Percentiles rank a stretch among this genome's conserved stretches.
These are phyloP conservation scores for Synodontis membranacea DNA, from an alignment of 2,113 vertebrate species.

Conservation along the genomic window DNA sequence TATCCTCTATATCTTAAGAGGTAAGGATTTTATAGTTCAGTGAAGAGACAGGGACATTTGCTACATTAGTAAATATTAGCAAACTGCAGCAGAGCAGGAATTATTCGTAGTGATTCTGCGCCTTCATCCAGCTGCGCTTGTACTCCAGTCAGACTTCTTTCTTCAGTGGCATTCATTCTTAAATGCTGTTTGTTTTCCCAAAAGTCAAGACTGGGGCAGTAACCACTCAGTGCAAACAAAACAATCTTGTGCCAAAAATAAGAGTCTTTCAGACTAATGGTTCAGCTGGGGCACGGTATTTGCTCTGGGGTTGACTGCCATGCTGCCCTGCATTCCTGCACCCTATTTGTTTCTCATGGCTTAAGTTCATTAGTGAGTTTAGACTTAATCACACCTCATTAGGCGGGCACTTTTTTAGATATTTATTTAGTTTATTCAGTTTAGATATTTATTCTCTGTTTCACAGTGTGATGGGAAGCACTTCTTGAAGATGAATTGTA, in stretches of 20 bases:
- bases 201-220: constrained; percentile 38
- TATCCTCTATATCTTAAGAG: neutral
- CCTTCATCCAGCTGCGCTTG: neutral
- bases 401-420: constrained; percentile 64
- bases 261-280: constrained; percentile 26
- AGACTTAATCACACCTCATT: constrained; percentile 72
- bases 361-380: constrained; percentile 71
- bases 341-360: constrained; percentile 52
- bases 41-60: neutral
- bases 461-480: constrained; percentile 18
- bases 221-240: constrained; percentile 48
- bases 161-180: constrained; percentile 34
- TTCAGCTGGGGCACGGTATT: constrained; percentile 20
- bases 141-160: constrained; percentile 15
- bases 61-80: neutral
- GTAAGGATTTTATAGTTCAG: neutral
- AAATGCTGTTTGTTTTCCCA: constrained; percentile 51
- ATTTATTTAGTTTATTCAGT: no score
- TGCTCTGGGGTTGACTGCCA: constrained; percentile 46
- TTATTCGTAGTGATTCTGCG: neutral
- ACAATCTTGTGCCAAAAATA: constrained; percentile 41
- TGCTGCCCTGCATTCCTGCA: neutral
- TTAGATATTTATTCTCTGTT: constrained; percentile 66
- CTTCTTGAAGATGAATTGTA: neutral
- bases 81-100: neutral